Conservation (phyloP, 2,888 invertebrate genomes). For the Troglohyphantes excavatus region DNA sequence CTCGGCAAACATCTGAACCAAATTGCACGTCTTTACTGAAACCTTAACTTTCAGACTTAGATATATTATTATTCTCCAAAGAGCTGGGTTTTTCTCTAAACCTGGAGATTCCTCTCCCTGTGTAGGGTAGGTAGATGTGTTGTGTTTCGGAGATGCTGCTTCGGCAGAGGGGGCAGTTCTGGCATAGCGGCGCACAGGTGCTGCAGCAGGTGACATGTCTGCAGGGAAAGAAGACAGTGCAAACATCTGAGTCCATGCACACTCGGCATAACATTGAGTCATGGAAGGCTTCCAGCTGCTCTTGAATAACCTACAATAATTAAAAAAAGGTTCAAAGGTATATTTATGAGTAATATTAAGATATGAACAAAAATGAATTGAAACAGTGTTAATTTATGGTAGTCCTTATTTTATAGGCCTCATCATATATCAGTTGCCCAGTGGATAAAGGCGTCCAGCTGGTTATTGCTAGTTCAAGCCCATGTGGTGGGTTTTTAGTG, state of each 20-base stretch:
- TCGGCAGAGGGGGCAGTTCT: conserved; percentile 89
- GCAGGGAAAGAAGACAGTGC: conserved; percentile 93
- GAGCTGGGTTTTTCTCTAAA: not conserved
- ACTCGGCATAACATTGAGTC: conserved; percentile 92
- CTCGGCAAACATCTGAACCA: not conserved
- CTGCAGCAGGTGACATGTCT: conserved; percentile 93
- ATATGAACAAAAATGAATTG: no score
- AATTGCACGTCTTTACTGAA: not conserved
- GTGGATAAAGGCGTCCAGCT: no score
- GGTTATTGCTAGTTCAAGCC: no score
- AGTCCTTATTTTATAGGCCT: no score
- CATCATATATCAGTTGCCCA: no score
- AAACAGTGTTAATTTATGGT: no score
- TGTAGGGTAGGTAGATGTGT: conserved; percentile 83
- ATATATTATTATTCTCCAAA: not conserved
- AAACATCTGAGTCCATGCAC: conserved; percentile 92
- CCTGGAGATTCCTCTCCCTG: conserved; percentile 38
- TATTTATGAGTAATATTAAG: no score
- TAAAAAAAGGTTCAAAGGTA: no score
- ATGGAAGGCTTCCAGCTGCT: conserved; percentile 85
- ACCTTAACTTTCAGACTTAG: conserved; percentile 1
- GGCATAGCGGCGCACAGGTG: conserved; percentile 89
- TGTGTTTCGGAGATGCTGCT: conserved; percentile 87
- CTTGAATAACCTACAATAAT: conserved; percentile 84
- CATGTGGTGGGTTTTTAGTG: no score